A percentile compares a stretch with the other conserved stretches of the same genome.
Conservation (phyloP, 2,888 invertebrate species). For the Scaptomyza caliginosa region DNA sequence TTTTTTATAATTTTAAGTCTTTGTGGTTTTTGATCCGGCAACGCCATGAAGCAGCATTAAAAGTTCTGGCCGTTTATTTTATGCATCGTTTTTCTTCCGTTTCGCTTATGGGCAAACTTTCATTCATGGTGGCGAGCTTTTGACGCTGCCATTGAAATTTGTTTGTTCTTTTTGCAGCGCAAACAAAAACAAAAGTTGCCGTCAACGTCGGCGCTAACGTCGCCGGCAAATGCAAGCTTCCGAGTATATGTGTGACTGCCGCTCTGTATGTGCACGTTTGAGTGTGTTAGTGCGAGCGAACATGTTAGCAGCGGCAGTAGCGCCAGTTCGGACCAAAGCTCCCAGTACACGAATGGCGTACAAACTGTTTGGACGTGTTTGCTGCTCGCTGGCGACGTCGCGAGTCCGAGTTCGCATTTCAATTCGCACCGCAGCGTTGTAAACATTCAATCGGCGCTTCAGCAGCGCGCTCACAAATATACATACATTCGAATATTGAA, state of each 20-base stretch:
- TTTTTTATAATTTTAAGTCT: background rate
- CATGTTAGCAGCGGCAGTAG: conserved; percentile 45
- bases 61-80: conserved; percentile 56
- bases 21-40: conserved; percentile 22
- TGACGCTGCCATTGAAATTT: conserved; percentile 72
- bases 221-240: conserved; percentile 69
- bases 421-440: conserved; percentile 50
- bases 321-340: conserved; percentile 54
- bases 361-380: conserved; percentile 76
- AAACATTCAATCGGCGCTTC: conserved; percentile 53
- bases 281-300: conserved; percentile 29
- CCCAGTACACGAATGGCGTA: conserved; percentile 74
- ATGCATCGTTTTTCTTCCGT: conserved; percentile 57
- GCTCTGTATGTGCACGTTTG: conserved; percentile 14
- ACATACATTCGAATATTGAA: conserved; percentile 29
- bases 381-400: conserved; percentile 60
- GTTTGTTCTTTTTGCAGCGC: conserved; percentile 61
- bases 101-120: conserved; percentile 56
- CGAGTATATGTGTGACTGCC: conserved; percentile 41
- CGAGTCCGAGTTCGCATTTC: conserved; percentile 53
- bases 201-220: conserved; percentile 45
- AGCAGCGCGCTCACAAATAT: conserved; percentile 24
- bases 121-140: conserved; percentile 70
- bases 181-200: conserved; percentile 71
- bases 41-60: conserved; percentile 1